phyloP scores from a whole-genome alignment of 2,888 invertebrate species.

The Melipona bicolor region DNA sequence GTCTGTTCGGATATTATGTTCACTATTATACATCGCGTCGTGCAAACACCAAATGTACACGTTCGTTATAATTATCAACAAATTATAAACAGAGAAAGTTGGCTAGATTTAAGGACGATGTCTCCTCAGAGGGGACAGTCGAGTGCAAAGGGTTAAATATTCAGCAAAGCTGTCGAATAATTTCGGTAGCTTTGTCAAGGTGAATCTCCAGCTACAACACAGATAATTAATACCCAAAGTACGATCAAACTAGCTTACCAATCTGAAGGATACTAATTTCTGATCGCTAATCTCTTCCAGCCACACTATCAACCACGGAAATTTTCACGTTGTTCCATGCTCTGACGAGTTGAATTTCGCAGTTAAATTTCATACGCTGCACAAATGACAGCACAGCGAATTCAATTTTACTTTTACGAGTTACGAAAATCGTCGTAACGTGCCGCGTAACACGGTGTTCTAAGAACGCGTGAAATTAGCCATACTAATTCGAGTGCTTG shows the following conservation, averaged over 20 bases:
- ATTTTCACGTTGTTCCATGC: neutral
- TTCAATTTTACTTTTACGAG: neutral
- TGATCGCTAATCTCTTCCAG: neutral
- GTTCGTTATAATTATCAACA: too few species aligned
- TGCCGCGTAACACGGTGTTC: neutral
- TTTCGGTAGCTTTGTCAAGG: neutral
- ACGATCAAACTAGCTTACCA: neutral
- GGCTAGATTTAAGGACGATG: too few species aligned
- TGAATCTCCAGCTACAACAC: neutral
- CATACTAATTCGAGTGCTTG: neutral
- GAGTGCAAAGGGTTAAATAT: neutral
- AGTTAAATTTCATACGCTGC: neutral
- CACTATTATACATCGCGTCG: too few species aligned
- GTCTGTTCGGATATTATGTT: too few species aligned
- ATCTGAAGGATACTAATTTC: slow-evolving; percentile 9
- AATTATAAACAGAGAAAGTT: too few species aligned
- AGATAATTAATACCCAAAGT: slow-evolving; percentile 1
- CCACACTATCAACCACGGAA: neutral
- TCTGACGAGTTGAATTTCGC: neutral
- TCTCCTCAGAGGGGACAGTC: too few species aligned
- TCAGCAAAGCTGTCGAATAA: neutral
- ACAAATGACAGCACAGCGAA: neutral
- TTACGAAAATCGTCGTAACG: neutral
- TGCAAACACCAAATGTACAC: too few species aligned
- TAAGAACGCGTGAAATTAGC: slow-evolving; percentile 1